Base-by-base conservation (phyloP, 2,888 invertebrate species). In the Exocentrus adspersus region DNA sequence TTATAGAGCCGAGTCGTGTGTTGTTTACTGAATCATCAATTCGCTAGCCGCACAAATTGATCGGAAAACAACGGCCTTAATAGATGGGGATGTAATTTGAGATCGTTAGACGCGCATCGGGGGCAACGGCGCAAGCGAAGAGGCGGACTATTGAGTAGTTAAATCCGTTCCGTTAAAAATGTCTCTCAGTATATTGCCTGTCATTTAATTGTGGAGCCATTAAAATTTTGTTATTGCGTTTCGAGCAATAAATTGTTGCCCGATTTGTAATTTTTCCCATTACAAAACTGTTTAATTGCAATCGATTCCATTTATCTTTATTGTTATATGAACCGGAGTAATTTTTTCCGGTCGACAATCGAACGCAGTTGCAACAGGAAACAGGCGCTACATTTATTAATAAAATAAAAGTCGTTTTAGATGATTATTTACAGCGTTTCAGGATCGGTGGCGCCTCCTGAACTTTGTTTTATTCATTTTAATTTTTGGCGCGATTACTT, bases 11-110 rank as follows among this genome's bases (percentile, higher is more conserved):
- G 32, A 12, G 46, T 57, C 45, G 17, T 51, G 51, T 51, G 51
- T 20, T 57, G 46, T 57, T 57, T 57, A 45, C 46, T 45, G 46
- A 57, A 46, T 57, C 57, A 57, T 46, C 46, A 57, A 57, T 57
- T 57, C 57, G 57, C 19, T n/a, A n/a, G 17, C 30, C 42, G 30
- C 57, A 19, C 32, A 57, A 57, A 57, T 57, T 57, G 57, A 57
- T 57, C 42, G 57, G 57, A 57, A 57, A 57, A 57, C 57, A 57
- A 45, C 57, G 20, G 57, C 30, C 19, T 28, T 57, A 57, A 46
- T 57, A 42, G 57, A 46, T 57, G 46, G 46, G 46, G 57, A 57
- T 14, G 57, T 57, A 57, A 45, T 57, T 46, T 57, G 45, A 57
- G 57, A 57, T 32, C 45, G 46, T 57, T 57, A 57, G 32, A 57